Evolutionary conservation across 2,113 vertebrate genomes (phyloP), one percentile per base, ranked within the genome.

Genomic region (Butorides virescens): DNA sequence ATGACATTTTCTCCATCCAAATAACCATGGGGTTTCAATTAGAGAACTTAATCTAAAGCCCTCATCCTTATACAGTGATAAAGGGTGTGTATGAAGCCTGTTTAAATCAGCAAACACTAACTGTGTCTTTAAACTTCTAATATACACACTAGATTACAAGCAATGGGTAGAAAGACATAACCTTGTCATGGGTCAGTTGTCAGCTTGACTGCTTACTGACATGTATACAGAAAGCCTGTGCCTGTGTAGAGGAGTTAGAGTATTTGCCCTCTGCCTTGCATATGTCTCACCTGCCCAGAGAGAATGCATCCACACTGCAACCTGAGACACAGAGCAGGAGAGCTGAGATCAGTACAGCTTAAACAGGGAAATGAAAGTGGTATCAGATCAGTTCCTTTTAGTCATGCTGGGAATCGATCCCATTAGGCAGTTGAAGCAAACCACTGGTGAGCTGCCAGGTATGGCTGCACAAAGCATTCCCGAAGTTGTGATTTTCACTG

Each of bases 361-460:
- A 56, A 73, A 46, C 11, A 10, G 26, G 26, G 26, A 73, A 79
- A 65, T n/a, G 5, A 46, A 52, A 52, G 13, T 4, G 23, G 4
- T 11, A 27, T 23, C 19, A 65, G 13, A 77, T 20, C 0, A 0
- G 12, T 16, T 80, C 1, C 3, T 58, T 86, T 73, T 6, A 47
- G 20, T 52, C 44, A 4, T 36, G 17, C 18, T 84, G 27, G 23
- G 46, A 66, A 18, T 29, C 30, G 13, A 10, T 86, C 9, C 34
- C 72, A 0, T 37, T 10, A 27, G 9, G 12, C 7, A 22, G 19
- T 13, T 13, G n/a, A 78, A 68, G 46, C 6, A 88, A 90, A 42
- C 6, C 10, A 18, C 20, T 23, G 34, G 12, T 67, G 42, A 4
- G 4, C 26, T 74, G 25, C 17, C 49, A 58, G 15, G 26, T n/a